Evolutionary conservation across 2,888 invertebrate genomes (phyloP), one percentile per base, ranked within the genome.

Genomic region (Operophtera brumata): DNA sequence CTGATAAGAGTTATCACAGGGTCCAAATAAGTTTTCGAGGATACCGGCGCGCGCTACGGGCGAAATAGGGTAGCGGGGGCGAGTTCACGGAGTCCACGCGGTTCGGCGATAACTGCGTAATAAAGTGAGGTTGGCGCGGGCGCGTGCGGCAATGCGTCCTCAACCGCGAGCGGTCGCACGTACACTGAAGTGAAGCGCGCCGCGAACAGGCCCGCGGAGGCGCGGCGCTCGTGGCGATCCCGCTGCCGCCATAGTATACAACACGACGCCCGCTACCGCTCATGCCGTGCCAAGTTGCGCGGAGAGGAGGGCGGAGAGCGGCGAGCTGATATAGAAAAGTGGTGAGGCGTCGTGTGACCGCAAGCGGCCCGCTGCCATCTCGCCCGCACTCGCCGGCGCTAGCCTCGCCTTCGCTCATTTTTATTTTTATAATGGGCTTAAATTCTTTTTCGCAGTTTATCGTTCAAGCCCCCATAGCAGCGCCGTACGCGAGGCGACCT

Each of bases 91-190:
- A 78, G 82, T 86, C 84, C 89, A 88, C 89, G 90, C 87, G 87
- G 87, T 86, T 75, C 75, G 75, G 70, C 75, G 73, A 76, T 80
- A 79, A 89, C 90, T 90, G 89, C 90, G 90, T 90, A 90, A 84
- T 90, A 89, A 87, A 72, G 75, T 70, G 78, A 66, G 69, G 68
- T 67, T 70, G 44, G 73, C 68, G 73, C 76, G 77, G 75, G 68
- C 67, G 68, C 76, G 77, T 49, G 32, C 79, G 71, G 67, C 80
- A 66, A 69, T 62, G 74, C 84, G 87, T 84, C 82, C 78, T 82
- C 76, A 70, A 71, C 76, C 80, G 82, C 84, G 81, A 77, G 69
- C 85, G 82, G 82, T 86, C 88, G 82, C 83, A 86, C 84, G 85
- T 82, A 87, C 82, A 89, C 89, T 89, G 86, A 86, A 85, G 71